Evolutionary conservation across 2,113 vertebrate genomes (phyloP), one percentile per base, ranked within the genome.

Genomic region (Jaculus jaculus): DNA sequence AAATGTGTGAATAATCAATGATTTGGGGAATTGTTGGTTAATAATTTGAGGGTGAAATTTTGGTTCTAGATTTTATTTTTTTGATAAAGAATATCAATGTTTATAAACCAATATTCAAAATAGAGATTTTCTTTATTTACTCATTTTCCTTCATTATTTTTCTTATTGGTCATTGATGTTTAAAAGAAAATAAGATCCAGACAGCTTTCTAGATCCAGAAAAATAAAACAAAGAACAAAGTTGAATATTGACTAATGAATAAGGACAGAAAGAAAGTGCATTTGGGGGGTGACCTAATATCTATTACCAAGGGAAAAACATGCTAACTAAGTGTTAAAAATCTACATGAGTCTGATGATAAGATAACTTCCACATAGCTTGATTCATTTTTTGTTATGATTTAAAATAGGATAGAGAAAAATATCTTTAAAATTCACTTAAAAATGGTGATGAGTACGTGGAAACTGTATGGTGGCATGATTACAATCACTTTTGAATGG

Each of bases 321-420:
- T 3, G 5, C 42, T 85, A 77, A 94, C 28, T 51, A 42, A 77
- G 20, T 21, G 42, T 1, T 37, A 30, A 26, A 47, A 78, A 68
- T 69, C 51, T 65, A 65, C 20, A 51, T 61, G 10, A 92, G 32
- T 8, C 47, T 93, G 28, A 60, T 89, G 51, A 68, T 37, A 63
- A 63, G 71, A 92, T 65, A 30, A 69, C 34, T 77, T 89, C 77
- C 72, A 68, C 5, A 6, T 39, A n/a, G 3, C n/a, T 54, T 80
- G 77, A 60, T 58, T 7, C 5, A 58, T 37, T 71, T 80, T 87
- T 54, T 95, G 34, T 39, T 93, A 82, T 75, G 69, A 73, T 82
- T 96, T 88, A 90, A 90, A 88, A 78, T 17, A 68, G 1, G 24
- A 93, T 87, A 90, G 24, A 28, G 86, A 84, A 72, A 32, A 54